These are phyloP conservation scores for Pangasius sanitwongsei DNA, from an alignment of 2,797 vertebrate species.

Conservation along the genomic window DNA sequence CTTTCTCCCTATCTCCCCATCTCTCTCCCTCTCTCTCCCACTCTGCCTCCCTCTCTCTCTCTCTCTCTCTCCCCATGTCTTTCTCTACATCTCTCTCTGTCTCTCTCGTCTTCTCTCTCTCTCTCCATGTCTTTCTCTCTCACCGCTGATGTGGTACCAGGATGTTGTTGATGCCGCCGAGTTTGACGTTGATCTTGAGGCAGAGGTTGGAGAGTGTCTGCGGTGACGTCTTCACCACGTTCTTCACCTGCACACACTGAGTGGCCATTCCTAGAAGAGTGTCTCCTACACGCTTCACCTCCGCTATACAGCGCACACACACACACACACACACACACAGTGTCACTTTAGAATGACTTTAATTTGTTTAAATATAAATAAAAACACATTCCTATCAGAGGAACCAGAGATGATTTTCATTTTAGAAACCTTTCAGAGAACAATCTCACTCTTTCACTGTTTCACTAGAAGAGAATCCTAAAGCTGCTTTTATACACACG, in stretches of 20 bases:
- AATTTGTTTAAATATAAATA: background rate
- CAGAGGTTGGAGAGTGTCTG: conserved; percentile 99
- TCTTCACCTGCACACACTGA: conserved; percentile 98
- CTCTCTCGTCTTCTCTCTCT: background rate
- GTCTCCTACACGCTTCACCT: conserved; percentile 97
- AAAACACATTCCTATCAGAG: background rate
- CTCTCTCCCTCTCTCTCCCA: background rate
- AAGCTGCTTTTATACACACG: background rate
- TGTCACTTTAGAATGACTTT: background rate
- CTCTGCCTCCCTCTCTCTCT: background rate
- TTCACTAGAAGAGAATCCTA: conserved; percentile 3
- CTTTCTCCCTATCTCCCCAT: background rate
- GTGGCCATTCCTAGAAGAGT: conserved; percentile 98
- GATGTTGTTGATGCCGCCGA: conserved; percentile 99
- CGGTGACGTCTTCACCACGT: conserved; percentile 97
- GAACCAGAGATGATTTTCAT: background rate
- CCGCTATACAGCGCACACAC: conserved; percentile 73
- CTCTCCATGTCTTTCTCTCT: conserved; percentile 23
- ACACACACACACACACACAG: background rate
- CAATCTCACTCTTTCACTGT: background rate
- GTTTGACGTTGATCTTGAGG: conserved; percentile 99
- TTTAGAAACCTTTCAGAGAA: background rate
- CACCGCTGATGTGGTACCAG: conserved; percentile 96
- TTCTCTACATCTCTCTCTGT: background rate
- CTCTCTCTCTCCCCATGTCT: background rate